Percentiles rank a stretch among this genome's conserved stretches.
These are phyloP conservation scores for Mastacembelus armatus DNA, from an alignment of 2,797 vertebrate species.

Conservation along the genomic window DNA sequence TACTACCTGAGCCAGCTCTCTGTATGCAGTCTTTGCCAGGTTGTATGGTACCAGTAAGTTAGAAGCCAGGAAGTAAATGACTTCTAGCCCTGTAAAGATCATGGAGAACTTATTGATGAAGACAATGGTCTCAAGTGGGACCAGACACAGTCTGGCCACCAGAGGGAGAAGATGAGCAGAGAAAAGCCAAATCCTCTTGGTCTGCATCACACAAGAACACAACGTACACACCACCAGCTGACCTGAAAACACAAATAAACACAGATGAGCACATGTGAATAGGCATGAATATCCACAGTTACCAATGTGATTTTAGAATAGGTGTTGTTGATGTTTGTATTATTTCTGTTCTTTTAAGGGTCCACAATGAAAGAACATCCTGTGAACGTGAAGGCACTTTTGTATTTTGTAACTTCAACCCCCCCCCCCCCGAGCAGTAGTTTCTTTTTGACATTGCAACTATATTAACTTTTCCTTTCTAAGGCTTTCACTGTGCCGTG, in stretches of 20 bases:
- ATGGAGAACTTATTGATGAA: conserved; percentile 98
- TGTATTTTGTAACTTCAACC: neutral
- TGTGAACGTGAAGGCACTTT: neutral
- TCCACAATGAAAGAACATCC: neutral
- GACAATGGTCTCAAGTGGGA: conserved; percentile 95
- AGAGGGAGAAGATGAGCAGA: conserved; percentile 98
- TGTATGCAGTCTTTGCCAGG: conserved; percentile 96
- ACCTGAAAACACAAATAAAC: conserved; percentile 80
- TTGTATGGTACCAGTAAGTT: conserved; percentile 98
- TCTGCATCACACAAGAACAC: conserved; percentile 99
- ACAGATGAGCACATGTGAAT: neutral
- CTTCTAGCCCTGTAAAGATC: conserved; percentile 98
- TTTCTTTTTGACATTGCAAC: conserved; percentile 38
- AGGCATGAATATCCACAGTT: neutral
- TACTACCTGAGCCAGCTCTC: conserved; percentile 95
- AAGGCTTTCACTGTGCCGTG: conserved; percentile 36
- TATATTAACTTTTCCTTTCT: conserved; percentile 46
- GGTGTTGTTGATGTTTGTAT: neutral
- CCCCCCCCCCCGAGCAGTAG: neutral
- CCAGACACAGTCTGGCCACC: conserved; percentile 95
- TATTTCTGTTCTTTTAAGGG: neutral
- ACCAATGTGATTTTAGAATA: neutral
- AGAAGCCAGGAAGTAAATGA: conserved; percentile 96
- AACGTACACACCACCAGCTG: conserved; percentile 98
- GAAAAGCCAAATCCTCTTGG: conserved; percentile 99